Base-by-base conservation (phyloP, 2,888 invertebrate species). In the Platypus cylindrus region DNA sequence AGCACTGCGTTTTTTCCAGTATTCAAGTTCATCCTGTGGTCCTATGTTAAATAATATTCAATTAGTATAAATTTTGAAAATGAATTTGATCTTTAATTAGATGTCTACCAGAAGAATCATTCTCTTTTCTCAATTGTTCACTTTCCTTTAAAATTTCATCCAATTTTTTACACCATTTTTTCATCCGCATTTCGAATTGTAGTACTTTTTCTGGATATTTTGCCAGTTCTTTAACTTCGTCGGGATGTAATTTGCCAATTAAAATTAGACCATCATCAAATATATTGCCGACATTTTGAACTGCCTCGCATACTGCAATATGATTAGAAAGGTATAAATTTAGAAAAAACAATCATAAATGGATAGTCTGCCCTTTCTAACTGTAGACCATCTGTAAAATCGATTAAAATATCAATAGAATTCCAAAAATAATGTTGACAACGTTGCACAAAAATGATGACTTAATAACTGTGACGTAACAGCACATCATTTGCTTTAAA, bases 1-100 rank as follows among this genome's bases (percentile, higher is more conserved):
- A 0, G 93, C 90, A 23, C 89, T 87, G 18, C 94, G 69, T 51
- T 85, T 83, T 63, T 94, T 94, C 94, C 94, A 95, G 60, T 94
- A 94, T 51, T 89, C 87, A 23, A 95, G 66, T 56, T 95, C 95
- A 53, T 94, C 91, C 54, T 91, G 86, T 0, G 94, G 94, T 0
- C 93, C 91, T 49, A n/a, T n/a, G n/a, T n/a, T n/a, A n/a, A n/a
- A n/a, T n/a, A 64, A 64, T 37, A 45, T 18, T n/a, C 17, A 22
- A 20, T 34, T 12, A 29, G 2, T 17, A 3, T 14, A 3, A n/a
- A n/a, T n/a, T n/a, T n/a, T n/a, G n/a, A n/a, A n/a, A n/a, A n/a
- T n/a, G n/a, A n/a, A n/a, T n/a, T n/a, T n/a, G n/a, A n/a, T n/a
- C n/a, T n/a, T n/a, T n/a, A n/a, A n/a, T n/a, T n/a, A n/a, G n/a